Evolutionary conservation across 1,140 invertebrate species (phyloP), one percentile per base, ranked within the genome.

Genomic region (Ctenoplectra terminalis): DNA sequence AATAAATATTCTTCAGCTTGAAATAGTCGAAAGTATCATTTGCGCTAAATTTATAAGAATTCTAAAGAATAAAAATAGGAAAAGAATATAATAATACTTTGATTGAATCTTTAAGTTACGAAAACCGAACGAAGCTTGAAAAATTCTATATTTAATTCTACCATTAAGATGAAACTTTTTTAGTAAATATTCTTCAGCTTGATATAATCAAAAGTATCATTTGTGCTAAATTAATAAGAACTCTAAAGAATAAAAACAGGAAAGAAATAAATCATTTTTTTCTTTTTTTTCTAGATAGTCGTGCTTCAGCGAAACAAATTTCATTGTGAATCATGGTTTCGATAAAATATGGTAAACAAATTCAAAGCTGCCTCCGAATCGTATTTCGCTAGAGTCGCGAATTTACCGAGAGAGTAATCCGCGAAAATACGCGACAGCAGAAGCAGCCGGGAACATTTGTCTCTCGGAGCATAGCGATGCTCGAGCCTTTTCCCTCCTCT

Each of bases 321-420:
- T 15, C 4, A 29, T 48, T n/a, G 26, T 17, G 34, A 50, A 69
- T 69, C 60, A 37, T 0, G 2, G 43, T 50, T 69, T 69, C 26
- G 50, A 11, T 11, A 11, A 69, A 34, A 69, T 48, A 17, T 31
- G 11, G 15, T 11, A 48, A 17, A 34, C 20, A 20, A 23, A 69
- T 48, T 69, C 20, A 48, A 48, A 48, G 66, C 48, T 69, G 20
- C 17, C 37, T 20, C 34, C 15, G 52, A n/a, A 37, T 40, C 17
- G 13, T 46, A 46, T 46, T 61, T 48, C 56, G 20, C 40, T 15
- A 46, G 43, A 74, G 1, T 48, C 29, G 56, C 23, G 29, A 46
- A 61, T 74, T 40, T 73, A 29, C 52, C 40, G 23, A n/a, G 23
- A 29, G 29, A 74, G 13, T 74, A 61, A 61, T 74, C 56, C 20